phyloP scores from a whole-genome alignment of 2,888 invertebrate genomes.

The Orgyia antiqua region DNA sequence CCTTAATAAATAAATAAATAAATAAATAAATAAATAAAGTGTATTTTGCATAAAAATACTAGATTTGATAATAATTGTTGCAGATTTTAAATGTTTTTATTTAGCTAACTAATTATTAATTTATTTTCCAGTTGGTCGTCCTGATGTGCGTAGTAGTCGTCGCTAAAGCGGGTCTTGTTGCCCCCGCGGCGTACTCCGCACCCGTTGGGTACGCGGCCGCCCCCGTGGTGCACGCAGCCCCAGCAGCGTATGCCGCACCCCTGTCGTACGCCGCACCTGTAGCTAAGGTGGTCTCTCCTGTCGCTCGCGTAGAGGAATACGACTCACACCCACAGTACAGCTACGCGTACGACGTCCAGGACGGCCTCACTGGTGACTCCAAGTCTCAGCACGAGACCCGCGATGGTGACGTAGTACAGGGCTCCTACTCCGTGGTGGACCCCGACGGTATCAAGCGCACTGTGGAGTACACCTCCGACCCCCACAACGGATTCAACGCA shows the following conservation, averaged over 20 bases:
- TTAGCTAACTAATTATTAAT: no score
- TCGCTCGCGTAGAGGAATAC: constrained; percentile 41
- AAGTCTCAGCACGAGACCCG: constrained; percentile 73
- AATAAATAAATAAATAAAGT: no score
- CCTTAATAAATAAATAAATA: no score
- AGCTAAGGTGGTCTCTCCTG: constrained; percentile 34
- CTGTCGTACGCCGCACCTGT: constrained; percentile 31
- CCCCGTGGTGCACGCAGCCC: constrained; percentile 19
- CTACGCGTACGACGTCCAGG: constrained; percentile 73
- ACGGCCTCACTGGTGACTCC: constrained; percentile 60
- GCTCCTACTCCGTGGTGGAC: constrained; percentile 72
- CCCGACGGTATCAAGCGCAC: constrained; percentile 72
- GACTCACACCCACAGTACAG: constrained; percentile 63
- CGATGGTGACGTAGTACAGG: constrained; percentile 72
- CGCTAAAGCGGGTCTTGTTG: constrained; percentile 48
- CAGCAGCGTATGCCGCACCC: constrained; percentile 32
- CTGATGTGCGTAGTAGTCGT: constrained; percentile 52
- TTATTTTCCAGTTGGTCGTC: constrained; percentile 43
- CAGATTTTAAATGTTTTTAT: no score
- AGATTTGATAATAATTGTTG: no score
- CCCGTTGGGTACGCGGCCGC: constrained; percentile 36
- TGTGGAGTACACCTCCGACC: constrained; percentile 71
- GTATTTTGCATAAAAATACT: no score
- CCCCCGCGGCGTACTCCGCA: constrained; percentile 45
- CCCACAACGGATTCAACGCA: constrained; percentile 68